Percentiles rank a stretch among this genome's conserved stretches.
Evolutionary conservation across 2,888 invertebrate species (phyloP).

Genomic region (Sphecodes monilicornis): DNA sequence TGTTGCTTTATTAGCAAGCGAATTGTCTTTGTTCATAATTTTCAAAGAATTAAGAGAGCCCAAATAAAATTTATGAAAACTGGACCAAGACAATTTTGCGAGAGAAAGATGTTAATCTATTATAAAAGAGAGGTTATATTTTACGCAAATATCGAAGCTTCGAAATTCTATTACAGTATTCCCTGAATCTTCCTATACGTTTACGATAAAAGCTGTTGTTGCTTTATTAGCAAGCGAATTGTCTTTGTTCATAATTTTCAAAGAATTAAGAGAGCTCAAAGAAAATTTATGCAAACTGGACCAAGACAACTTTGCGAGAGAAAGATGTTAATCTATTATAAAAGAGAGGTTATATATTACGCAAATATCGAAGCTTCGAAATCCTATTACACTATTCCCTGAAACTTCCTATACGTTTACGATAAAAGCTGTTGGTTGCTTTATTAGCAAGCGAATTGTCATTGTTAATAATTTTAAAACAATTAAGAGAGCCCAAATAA

Average conservation of each 20-base stretch:
- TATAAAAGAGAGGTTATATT: background rate
- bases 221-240: no score
- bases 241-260: background rate
- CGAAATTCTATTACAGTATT: no score
- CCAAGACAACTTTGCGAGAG: no score
- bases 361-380: background rate
- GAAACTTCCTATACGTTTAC: background rate
- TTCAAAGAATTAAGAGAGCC: background rate
- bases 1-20: background rate
- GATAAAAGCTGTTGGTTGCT: background rate
- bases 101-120: background rate
- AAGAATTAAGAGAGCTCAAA: no score
- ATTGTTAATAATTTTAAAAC: background rate
- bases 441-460: background rate
- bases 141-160: background rate
- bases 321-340: no score
- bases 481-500: no score
- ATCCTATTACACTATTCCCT: background rate
- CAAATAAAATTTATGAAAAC: background rate
- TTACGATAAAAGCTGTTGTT: no score
- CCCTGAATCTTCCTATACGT: no score
- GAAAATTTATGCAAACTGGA: no score
- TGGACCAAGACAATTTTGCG: background rate
- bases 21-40: background rate
- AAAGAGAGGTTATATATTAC: no score